Evolutionary conservation across 2,888 invertebrate species (phyloP).

Genomic region (Ochlodes sylvanus): DNA sequence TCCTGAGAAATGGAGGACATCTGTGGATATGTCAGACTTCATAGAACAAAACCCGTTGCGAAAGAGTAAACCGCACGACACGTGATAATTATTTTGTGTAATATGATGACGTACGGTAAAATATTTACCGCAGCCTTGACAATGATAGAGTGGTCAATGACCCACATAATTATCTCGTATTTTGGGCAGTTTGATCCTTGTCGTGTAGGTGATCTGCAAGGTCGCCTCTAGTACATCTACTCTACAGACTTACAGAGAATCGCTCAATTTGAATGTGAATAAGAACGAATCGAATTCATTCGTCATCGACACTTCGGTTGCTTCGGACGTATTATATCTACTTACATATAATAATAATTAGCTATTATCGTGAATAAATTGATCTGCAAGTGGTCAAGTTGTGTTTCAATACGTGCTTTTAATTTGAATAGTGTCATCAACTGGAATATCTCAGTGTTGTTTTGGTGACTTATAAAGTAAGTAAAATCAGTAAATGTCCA

Average conservation of each 20-base stretch:
- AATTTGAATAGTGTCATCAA: too few species aligned
- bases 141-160: slow-evolving; percentile 60
- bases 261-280: slow-evolving; percentile 54
- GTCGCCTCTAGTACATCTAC: slow-evolving; percentile 51
- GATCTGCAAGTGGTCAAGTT: background rate
- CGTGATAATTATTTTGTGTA: background rate
- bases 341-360: background rate
- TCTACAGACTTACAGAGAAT: too few species aligned
- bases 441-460: background rate
- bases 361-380: background rate
- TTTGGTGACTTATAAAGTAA: background rate
- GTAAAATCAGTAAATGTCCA: background rate
- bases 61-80: background rate
- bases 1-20: too few species aligned
- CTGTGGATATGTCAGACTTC: background rate
- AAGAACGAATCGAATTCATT: slow-evolving; percentile 37
- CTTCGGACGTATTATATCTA: slow-evolving; percentile 42
- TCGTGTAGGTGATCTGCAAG: slow-evolving; percentile 75
- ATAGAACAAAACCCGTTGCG: slow-evolving; percentile 19
- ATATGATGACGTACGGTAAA: background rate
- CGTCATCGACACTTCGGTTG: slow-evolving; percentile 40
- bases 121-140: slow-evolving; percentile 56
- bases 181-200: slow-evolving; percentile 57
- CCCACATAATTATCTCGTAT: slow-evolving; percentile 57
- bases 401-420: too few species aligned